Evolutionary conservation across 2,888 invertebrate species (phyloP).

Genomic region (Lepeophtheirus nordmannii): DNA sequence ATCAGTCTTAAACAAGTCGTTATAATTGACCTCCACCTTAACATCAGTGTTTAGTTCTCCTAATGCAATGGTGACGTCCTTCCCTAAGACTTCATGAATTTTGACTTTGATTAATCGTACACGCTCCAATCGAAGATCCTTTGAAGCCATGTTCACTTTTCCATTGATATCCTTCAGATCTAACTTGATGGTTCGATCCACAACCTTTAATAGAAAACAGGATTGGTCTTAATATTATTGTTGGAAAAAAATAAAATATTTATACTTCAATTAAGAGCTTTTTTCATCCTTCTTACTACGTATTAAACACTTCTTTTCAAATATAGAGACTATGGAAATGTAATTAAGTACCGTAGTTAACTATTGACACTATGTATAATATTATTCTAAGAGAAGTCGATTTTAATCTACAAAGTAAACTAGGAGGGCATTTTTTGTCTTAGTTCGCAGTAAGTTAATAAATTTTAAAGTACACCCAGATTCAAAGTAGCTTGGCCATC

Average conservation of each 20-base stretch:
- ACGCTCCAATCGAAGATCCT: constrained; percentile 37
- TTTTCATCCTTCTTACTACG: not conserved
- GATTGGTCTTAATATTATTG: not conserved
- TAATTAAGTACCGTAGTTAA: too few relatives aligned
- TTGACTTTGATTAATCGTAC: constrained; percentile 37
- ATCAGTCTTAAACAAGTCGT: constrained; percentile 12
- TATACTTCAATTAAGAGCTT: not conserved
- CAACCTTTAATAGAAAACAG: constrained; percentile 33
- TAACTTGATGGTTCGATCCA: constrained; percentile 38
- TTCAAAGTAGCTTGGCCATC: too few relatives aligned
- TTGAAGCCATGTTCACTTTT: constrained; percentile 34
- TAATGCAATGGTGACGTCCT: constrained; percentile 28
- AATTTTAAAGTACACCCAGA: too few relatives aligned
- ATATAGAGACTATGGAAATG: too few relatives aligned
- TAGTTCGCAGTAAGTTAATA: too few relatives aligned
- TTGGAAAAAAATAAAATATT: not conserved
- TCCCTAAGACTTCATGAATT: constrained; percentile 29
- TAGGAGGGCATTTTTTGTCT: too few relatives aligned
- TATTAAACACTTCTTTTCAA: too few relatives aligned
- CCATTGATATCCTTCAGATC: constrained; percentile 37
- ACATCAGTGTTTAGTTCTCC: constrained; percentile 31
- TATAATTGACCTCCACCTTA: constrained; percentile 18
- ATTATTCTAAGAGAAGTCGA: too few relatives aligned
- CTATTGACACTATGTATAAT: too few relatives aligned
- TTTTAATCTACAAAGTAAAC: too few relatives aligned